Base-by-base conservation (phyloP, 2,888 invertebrate species). In the Psylliodes chrysocephalus region DNA sequence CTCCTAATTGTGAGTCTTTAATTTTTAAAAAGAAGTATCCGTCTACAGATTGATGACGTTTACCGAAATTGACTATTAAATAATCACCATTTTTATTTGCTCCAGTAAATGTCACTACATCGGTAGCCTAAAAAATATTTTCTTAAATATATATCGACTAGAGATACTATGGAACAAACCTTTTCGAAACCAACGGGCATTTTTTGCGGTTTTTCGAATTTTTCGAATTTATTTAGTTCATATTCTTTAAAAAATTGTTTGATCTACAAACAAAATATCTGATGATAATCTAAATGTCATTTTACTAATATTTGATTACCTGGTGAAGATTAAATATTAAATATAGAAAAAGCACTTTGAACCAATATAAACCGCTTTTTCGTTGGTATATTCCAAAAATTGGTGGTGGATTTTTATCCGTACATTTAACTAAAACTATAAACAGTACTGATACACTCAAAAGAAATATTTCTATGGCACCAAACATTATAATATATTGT, bases 71-170 rank as follows among this genome's bases (percentile, higher is more conserved):
- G 47, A 87, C 85, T 18, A 90, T 84, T 8, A 91, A 73, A 42
- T 85, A 87, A 60, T 84, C 84, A 0, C 89, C 91, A 47, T 87
- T 82, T 52, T 82, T 80, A 62, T 87, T 88, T 22, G 88, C 85
- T 0, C 87, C 87, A 74, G 88, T 35, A 14, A 35, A 35, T 12
- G 35, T 35, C 35, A 88, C 86, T 0, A 86, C 87, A 81, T 92
- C 92, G 22, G 91, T 87, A 2, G 90, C 88, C 89, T 91, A 77
- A n/a, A n/a, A n/a, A n/a, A n/a, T n/a, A n/a, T n/a, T n/a, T n/a
- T n/a, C n/a, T n/a, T n/a, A n/a, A n/a, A n/a, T n/a, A n/a, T n/a
- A n/a, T n/a, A n/a, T n/a, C n/a, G n/a, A n/a, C n/a, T n/a, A n/a
- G n/a, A n/a, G n/a, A n/a, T n/a, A n/a, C n/a, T n/a, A n/a, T n/a